Conservation (phyloP, 2,113 vertebrate species). For the Ranitomeya variabilis region DNA sequence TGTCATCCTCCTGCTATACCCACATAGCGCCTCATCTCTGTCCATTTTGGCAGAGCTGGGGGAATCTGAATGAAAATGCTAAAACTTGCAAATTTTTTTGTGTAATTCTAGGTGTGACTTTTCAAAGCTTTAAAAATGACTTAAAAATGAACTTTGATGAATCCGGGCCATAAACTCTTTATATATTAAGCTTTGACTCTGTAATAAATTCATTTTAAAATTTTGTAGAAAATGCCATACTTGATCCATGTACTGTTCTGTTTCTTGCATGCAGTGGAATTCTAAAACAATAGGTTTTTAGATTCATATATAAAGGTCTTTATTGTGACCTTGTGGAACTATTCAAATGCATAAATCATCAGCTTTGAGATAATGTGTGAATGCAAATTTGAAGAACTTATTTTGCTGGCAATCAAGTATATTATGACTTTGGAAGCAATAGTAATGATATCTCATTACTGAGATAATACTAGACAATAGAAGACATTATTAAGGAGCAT, state of each 20-base stretch:
- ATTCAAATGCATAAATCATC: constrained; percentile 4
- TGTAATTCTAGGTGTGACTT: too few species aligned
- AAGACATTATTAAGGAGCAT: constrained; percentile 11
- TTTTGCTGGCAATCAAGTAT: constrained; percentile 23
- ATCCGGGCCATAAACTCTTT: background rate
- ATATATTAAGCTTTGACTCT: background rate
- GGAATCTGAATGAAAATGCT: too few species aligned
- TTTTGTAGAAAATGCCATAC: background rate
- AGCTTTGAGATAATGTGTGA: constrained; percentile 14
- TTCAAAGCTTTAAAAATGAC: too few species aligned
- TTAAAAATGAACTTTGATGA: too few species aligned
- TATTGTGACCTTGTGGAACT: constrained; percentile 12
- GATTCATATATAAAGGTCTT: background rate
- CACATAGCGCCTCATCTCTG: too few species aligned
- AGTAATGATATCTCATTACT: constrained; percentile 19
- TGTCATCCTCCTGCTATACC: too few species aligned
- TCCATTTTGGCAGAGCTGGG: too few species aligned
- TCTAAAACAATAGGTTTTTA: background rate
- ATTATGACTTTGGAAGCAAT: constrained; percentile 17
- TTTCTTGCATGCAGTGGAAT: background rate
- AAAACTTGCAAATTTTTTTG: too few species aligned
- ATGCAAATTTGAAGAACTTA: constrained; percentile 16
- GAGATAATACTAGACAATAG: background rate
- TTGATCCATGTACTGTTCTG: background rate
- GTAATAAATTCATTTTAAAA: background rate